Percentiles rank a stretch among this genome's conserved stretches.
Evolutionary conservation across 2,113 vertebrate genomes (phyloP).

Genomic region (Nicator chloris): DNA sequence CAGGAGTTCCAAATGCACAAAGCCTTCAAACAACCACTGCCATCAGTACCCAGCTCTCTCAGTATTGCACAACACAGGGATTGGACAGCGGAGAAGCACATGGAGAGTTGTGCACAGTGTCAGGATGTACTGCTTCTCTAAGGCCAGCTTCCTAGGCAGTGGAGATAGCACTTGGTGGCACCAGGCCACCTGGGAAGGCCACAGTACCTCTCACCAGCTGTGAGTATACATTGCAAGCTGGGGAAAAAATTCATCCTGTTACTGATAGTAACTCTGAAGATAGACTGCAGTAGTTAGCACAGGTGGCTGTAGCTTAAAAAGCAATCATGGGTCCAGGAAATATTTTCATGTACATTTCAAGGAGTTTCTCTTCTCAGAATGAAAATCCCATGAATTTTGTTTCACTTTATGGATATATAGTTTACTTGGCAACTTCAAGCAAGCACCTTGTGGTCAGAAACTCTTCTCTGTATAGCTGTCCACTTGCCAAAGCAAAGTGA

Average conservation of each 20-base stretch:
- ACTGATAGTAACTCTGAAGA: background rate
- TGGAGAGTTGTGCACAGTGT: rapidly evolving
- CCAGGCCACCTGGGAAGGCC: background rate
- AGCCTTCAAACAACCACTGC: background rate
- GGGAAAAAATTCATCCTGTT: background rate
- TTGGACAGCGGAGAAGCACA: background rate
- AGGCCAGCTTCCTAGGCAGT: background rate
- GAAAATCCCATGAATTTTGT: background rate
- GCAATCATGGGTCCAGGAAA: background rate
- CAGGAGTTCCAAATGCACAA: background rate
- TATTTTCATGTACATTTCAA: background rate
- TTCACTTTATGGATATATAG: background rate
- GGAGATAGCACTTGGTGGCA: background rate
- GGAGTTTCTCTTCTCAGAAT: background rate
- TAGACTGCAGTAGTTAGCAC: background rate
- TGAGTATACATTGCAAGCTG: background rate
- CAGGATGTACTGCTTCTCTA: background rate
- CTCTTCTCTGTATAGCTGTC: background rate
- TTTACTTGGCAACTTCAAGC: background rate
- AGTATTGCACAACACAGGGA: background rate
- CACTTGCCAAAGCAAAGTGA: background rate
- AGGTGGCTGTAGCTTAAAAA: background rate
- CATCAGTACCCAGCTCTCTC: background rate
- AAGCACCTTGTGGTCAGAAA: background rate
- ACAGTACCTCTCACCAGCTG: background rate